Conservation (phyloP, 2,888 invertebrate genomes). For the Pegoplata infirma region DNA sequence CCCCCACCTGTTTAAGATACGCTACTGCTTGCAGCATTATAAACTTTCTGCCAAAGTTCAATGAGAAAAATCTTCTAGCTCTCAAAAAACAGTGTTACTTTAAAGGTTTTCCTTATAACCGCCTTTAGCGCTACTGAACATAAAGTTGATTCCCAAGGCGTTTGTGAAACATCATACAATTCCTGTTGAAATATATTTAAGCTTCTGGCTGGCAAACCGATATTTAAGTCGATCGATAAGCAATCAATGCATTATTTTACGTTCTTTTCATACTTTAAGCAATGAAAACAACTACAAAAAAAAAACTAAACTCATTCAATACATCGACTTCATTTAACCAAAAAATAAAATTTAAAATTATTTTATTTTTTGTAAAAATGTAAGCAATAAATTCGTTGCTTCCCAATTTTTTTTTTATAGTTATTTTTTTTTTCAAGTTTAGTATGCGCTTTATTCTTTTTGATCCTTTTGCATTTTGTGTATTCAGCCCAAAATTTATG, state of each 20-base stretch:
- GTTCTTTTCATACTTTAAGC: conserved; percentile 33
- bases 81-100: conserved; percentile 40
- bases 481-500: conserved; percentile 64
- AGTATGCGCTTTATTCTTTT: conserved; percentile 55
- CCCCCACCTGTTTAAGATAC: background rate
- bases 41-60: conserved; percentile 36
- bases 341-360: conserved; percentile 24
- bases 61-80: background rate
- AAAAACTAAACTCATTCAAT: background rate
- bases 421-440: conserved; percentile 2
- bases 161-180: conserved; percentile 44
- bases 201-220: conserved; percentile 48
- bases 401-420: conserved; percentile 23
- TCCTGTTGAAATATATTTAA: conserved; percentile 54
- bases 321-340: conserved; percentile 13
- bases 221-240: conserved; percentile 65
- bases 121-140: conserved; percentile 53
- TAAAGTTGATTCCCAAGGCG: conserved; percentile 47
- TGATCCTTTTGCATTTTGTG: conserved; percentile 53
- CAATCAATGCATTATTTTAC: conserved; percentile 62
- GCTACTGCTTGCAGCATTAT: conserved; percentile 4
- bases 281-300: too few relatives aligned
- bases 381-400: conserved; percentile 49
- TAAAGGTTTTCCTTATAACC: conserved; percentile 43
- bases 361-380: conserved; percentile 47